These are phyloP conservation scores for Scotopteryx bipunctaria DNA, from an alignment of 2,888 invertebrate genomes.

Conservation along the genomic window DNA sequence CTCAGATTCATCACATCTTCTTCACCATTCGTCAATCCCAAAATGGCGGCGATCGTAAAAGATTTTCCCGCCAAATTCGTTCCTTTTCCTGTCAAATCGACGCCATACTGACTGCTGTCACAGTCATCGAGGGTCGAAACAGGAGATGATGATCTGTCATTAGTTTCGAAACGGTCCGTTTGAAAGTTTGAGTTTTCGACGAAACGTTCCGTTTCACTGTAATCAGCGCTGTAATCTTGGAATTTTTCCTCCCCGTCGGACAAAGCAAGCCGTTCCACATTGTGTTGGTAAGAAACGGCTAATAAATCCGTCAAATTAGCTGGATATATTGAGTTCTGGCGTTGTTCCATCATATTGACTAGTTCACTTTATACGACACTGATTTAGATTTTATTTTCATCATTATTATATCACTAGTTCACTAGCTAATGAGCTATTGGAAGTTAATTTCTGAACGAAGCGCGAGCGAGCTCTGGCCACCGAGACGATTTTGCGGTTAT, in stretches of 20 bases:
- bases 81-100: conserved; percentile 72
- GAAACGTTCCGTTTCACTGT: conserved; percentile 31
- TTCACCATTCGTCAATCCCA: conserved; percentile 86
- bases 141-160: conserved; percentile 62
- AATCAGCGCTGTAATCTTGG: conserved; percentile 37
- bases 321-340: conserved; percentile 62
- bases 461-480: conserved; percentile 55
- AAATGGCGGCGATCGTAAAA: conserved; percentile 94
- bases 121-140: conserved; percentile 70
- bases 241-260: conserved; percentile 52
- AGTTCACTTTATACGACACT: conserved; percentile 44
- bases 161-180: conserved; percentile 47
- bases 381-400: conserved; percentile 1
- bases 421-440: conserved; percentile 21
- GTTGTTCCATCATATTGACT: conserved; percentile 66
- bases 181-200: conserved; percentile 42
- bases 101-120: conserved; percentile 69
- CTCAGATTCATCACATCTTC: conserved; percentile 82
- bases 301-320: conserved; percentile 67
- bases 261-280: conserved; percentile 56
- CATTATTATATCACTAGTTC: conserved; percentile 8
- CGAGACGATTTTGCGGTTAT: conserved; percentile 64
- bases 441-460: conserved; percentile 41
- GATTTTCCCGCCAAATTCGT: conserved; percentile 85
- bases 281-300: conserved; percentile 67